Evolutionary conservation across 2,888 invertebrate species (phyloP).

Genomic region (Parnassius glacialis): DNA sequence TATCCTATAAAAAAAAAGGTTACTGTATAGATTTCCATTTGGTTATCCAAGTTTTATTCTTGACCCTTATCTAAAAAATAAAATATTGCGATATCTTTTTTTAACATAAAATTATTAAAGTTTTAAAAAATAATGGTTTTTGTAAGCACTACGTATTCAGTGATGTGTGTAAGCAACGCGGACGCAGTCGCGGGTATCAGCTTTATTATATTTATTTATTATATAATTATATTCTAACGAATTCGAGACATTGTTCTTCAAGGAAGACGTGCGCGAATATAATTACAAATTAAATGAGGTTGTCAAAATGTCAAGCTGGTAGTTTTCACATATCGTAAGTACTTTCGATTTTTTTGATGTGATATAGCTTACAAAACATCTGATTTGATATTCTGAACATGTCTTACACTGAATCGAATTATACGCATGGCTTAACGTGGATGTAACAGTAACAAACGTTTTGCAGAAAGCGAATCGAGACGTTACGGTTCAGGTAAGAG

Average conservation of each 20-base stretch:
- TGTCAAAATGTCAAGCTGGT: conserved; percentile 12
- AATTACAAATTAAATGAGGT: conserved; percentile 15
- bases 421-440: background rate
- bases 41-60: too few species aligned
- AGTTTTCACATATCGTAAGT: conserved; percentile 2
- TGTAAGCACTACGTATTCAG: too few species aligned
- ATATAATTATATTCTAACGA: too few species aligned
- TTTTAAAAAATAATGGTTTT: too few species aligned
- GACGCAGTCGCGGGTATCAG: too few species aligned
- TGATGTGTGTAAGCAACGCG: too few species aligned
- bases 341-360: conserved; percentile 16
- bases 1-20: too few species aligned
- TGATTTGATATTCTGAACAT: conserved; percentile 3
- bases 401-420: conserved; percentile 2
- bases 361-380: background rate
- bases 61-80: too few species aligned
- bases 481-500: background rate
- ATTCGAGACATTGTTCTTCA: background rate
- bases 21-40: too few species aligned
- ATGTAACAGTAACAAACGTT: background rate
- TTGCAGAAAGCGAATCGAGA: background rate
- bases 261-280: conserved; percentile 10
- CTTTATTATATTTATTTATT: too few species aligned
- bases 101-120: too few species aligned
- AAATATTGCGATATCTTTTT: too few species aligned